Evolutionary conservation across 1,140 invertebrate genomes (phyloP).

Genomic region (Sinonovacula constricta): DNA sequence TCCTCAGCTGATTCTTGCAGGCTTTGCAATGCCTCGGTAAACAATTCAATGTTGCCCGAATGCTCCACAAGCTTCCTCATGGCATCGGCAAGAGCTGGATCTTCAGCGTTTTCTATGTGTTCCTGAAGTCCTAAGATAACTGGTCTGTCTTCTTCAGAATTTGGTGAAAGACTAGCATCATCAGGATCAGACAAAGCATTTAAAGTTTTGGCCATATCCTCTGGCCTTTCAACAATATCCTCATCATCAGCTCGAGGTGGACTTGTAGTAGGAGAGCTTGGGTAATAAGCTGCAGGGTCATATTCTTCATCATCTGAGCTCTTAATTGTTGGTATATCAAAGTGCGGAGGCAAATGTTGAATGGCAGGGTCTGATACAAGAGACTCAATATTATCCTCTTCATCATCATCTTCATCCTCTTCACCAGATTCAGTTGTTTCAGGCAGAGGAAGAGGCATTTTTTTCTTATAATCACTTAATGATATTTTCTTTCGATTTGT

Average conservation of each 20-base stretch:
- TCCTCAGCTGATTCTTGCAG: conserved; percentile 43
- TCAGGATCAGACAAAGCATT: conserved; percentile 50
- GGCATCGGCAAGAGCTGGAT: conserved; percentile 27
- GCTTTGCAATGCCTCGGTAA: conserved; percentile 40
- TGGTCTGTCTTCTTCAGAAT: background rate
- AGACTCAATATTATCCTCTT: no score
- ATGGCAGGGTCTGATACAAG: no score
- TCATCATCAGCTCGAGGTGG: no score
- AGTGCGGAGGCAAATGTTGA: no score
- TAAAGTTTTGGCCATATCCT: conserved; percentile 45
- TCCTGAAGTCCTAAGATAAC: no score
- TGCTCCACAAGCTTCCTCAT: conserved; percentile 49
- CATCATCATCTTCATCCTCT: no score
- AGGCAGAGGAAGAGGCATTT: background rate
- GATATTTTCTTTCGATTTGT: conserved; percentile 33
- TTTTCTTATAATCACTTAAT: conserved; percentile 48
- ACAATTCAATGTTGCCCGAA: conserved; percentile 38
- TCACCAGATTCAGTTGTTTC: no score
- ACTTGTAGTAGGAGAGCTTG: background rate
- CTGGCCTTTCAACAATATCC: conserved; percentile 31
- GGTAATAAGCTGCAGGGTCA: background rate
- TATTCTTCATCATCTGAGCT: background rate
- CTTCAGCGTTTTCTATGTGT: conserved; percentile 6
- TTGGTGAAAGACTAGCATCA: conserved; percentile 40
- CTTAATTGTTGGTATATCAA: no score